phyloP scores from a whole-genome alignment of 2,113 vertebrate species.

The Puntigrus tetrazona region DNA sequence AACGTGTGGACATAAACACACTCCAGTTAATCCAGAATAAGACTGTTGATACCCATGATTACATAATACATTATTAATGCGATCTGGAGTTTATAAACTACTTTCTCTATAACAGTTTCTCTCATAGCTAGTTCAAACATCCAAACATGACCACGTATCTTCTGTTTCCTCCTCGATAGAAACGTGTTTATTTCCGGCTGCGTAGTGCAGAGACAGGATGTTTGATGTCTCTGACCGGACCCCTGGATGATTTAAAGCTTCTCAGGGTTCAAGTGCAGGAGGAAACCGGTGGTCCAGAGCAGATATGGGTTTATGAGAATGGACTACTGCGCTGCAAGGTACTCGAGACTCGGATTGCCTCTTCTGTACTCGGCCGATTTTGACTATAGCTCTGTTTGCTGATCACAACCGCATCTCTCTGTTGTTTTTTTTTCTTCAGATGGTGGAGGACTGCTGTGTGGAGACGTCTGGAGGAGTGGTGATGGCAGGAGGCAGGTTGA shows the following conservation, averaged over 20 bases:
- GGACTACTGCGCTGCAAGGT: conserved; percentile 89
- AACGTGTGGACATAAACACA: neutral
- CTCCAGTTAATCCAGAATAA: neutral
- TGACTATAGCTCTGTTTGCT: neutral
- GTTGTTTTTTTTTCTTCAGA: conserved; percentile 66
- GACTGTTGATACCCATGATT: neutral
- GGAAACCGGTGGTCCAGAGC: conserved; percentile 81
- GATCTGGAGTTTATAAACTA: neutral
- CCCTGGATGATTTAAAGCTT: conserved; percentile 88
- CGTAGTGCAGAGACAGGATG: conserved; percentile 83
- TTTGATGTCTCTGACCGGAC: conserved; percentile 85
- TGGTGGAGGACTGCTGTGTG: conserved; percentile 88
- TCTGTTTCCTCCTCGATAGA: conserved; percentile 72
- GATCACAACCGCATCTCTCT: neutral
- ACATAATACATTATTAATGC: neutral
- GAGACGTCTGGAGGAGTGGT: conserved; percentile 83
- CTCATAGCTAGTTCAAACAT: neutral
- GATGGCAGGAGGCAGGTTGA: conserved; percentile 85
- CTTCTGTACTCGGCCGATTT: neutral
- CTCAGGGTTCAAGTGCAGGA: conserved; percentile 87
- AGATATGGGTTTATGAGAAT: conserved; percentile 90
- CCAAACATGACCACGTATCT: neutral
- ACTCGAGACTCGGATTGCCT: conserved; percentile 26
- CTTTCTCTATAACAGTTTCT: neutral
- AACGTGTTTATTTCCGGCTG: conserved; percentile 83